phyloP scores from a whole-genome alignment of 2,113 vertebrate genomes.

The Clarias batrachus region DNA sequence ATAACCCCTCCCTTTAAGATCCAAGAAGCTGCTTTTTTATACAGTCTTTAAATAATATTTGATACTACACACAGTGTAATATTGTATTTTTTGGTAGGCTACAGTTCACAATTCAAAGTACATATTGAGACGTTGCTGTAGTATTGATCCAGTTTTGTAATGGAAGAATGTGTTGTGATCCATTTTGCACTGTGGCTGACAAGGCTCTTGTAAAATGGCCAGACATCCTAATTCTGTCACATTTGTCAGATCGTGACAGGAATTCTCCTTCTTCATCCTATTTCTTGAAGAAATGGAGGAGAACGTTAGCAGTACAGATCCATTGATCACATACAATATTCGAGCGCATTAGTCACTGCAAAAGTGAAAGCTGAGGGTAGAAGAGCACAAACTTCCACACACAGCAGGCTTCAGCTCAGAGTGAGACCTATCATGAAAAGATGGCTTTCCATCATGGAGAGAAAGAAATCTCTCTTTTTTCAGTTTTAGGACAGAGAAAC shows the following conservation, averaged over 20 bases:
- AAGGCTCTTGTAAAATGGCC: constrained; percentile 32
- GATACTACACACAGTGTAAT: not conserved
- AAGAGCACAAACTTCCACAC: constrained; percentile 36
- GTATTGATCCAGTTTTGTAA: constrained; percentile 44
- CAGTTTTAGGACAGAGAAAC: constrained; percentile 66
- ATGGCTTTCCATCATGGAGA: constrained; percentile 63
- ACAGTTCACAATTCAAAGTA: constrained; percentile 24
- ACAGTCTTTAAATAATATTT: not conserved
- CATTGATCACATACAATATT: constrained; percentile 35
- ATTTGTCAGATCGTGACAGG: constrained; percentile 42
- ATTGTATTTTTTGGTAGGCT: constrained; percentile 10
- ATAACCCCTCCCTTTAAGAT: not conserved
- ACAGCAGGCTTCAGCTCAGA: constrained; percentile 27
- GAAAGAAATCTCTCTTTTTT: constrained; percentile 63
- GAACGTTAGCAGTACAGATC: constrained; percentile 33
- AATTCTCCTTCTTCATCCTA: constrained; percentile 38
- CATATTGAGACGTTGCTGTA: constrained; percentile 30
- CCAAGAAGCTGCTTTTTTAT: not conserved
- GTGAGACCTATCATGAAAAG: constrained; percentile 25
- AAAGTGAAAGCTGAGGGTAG: constrained; percentile 35
- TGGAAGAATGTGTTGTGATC: constrained; percentile 41
- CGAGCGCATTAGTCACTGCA: constrained; percentile 31
- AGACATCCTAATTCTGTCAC: constrained; percentile 48
- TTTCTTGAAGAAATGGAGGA: constrained; percentile 42
- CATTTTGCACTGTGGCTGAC: constrained; percentile 28